Evolutionary conservation across 2,888 invertebrate genomes (phyloP).

Genomic region (Patella depressa): DNA sequence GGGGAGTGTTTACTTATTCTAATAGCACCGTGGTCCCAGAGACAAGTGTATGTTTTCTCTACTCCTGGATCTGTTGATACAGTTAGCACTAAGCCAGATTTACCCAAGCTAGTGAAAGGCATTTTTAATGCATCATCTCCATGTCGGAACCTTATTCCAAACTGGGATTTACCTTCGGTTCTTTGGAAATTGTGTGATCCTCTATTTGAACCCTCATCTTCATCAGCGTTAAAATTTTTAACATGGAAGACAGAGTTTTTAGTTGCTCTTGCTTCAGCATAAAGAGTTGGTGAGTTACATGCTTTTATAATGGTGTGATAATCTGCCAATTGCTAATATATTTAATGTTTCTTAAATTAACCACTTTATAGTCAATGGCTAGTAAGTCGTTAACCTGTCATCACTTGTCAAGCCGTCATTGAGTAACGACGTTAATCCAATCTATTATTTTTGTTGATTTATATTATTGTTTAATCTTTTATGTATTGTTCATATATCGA

Average conservation of each 20-base stretch:
- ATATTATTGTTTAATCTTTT: too few species aligned
- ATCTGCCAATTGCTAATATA: too few species aligned
- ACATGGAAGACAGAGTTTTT: slow-evolving; percentile 4
- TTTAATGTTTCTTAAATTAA: too few species aligned
- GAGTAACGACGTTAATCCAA: too few species aligned
- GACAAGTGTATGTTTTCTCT: slow-evolving; percentile 1
- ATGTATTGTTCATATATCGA: too few species aligned
- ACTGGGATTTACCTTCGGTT: slow-evolving; percentile 8
- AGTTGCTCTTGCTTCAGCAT: not conserved
- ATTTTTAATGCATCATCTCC: not conserved
- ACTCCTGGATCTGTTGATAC: not conserved
- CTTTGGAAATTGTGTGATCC: not conserved
- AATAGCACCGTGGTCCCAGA: not conserved
- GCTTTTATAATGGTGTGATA: too few species aligned
- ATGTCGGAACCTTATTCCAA: not conserved
- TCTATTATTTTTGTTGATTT: too few species aligned
- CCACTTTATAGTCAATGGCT: too few species aligned
- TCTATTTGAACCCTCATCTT: not conserved
- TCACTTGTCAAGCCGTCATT: too few species aligned
- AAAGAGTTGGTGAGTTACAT: slow-evolving; percentile 8
- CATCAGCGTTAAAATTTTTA: not conserved
- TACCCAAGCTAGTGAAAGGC: not conserved
- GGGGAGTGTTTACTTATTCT: not conserved
- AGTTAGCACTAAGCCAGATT: not conserved
- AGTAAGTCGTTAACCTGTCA: too few species aligned